These are phyloP conservation scores for Nyctalus aviator DNA, from an alignment of 2,797 vertebrate species.

Conservation along the genomic window DNA sequence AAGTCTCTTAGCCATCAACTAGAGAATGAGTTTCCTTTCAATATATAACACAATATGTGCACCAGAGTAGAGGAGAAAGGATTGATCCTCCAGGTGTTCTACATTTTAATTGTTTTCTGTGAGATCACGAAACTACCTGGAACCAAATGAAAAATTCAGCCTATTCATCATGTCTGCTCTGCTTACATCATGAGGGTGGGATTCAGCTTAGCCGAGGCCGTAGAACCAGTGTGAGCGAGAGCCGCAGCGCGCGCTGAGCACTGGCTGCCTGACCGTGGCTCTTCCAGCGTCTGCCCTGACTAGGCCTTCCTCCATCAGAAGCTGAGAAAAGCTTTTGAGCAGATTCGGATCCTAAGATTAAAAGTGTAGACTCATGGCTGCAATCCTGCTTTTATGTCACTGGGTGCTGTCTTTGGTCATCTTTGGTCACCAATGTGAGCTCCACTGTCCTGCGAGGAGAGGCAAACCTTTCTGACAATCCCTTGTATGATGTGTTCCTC, in stretches of 20 bases:
- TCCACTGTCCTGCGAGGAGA: not conserved
- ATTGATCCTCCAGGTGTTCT: slow-evolving; percentile 12
- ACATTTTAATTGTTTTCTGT: slow-evolving; percentile 58
- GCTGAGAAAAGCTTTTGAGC: not conserved
- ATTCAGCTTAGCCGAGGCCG: not conserved
- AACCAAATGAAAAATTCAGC: slow-evolving; percentile 30
- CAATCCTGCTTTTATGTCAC: slow-evolving; percentile 21
- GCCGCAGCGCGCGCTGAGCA: not conserved
- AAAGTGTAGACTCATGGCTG: not conserved
- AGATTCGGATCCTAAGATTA: not conserved
- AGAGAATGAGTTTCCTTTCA: slow-evolving; percentile 38
- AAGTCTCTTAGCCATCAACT: not conserved
- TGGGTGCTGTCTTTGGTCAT: not conserved
- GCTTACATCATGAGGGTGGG: not conserved
- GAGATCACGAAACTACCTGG: not conserved
- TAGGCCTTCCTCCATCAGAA: not conserved
- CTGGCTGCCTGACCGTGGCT: not conserved
- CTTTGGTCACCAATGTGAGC: not conserved
- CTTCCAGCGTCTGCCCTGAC: not conserved
- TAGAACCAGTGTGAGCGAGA: fast-evolving
- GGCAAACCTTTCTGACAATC: not conserved
- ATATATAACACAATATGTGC: not conserved
- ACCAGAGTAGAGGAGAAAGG: slow-evolving; percentile 23
- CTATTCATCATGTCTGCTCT: not conserved
- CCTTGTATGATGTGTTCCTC: not conserved